Conservation (phyloP, 2,888 invertebrate genomes). For the Phorcus lineatus region DNA sequence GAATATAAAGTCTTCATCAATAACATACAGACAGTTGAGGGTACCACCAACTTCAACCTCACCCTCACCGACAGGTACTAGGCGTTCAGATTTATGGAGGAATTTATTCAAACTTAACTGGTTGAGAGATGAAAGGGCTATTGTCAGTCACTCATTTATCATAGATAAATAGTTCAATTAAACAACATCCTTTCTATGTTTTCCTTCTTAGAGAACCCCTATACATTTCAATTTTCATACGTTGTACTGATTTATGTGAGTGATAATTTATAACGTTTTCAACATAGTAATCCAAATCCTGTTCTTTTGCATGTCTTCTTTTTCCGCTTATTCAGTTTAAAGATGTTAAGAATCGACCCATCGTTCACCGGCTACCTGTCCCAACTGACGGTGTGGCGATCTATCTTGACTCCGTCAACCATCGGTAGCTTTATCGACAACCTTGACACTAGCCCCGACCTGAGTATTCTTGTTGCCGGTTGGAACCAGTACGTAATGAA, state of each 20-base stretch:
- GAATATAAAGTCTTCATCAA: background rate
- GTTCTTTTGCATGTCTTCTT: no score
- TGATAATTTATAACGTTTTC: no score
- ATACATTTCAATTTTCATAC: no score
- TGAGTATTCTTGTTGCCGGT: background rate
- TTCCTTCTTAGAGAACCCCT: no score
- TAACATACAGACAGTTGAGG: background rate
- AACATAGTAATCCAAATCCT: no score
- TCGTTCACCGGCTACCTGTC: background rate
- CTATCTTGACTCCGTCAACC: background rate
- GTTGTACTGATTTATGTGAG: no score
- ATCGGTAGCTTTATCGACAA: background rate
- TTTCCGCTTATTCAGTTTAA: background rate
- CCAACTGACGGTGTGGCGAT: conserved; percentile 6
- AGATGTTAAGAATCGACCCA: background rate
- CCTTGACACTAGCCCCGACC: background rate
- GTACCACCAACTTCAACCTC: background rate
- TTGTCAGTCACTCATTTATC: no score
- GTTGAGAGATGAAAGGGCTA: no score
- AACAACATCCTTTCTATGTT: no score
- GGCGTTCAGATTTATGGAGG: no score
- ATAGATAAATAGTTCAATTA: no score
- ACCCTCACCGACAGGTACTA: background rate
- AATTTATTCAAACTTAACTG: no score
- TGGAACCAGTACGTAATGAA: background rate